Base-by-base conservation (phyloP, 2,888 invertebrate genomes). In the Nomada lathburiana region DNA sequence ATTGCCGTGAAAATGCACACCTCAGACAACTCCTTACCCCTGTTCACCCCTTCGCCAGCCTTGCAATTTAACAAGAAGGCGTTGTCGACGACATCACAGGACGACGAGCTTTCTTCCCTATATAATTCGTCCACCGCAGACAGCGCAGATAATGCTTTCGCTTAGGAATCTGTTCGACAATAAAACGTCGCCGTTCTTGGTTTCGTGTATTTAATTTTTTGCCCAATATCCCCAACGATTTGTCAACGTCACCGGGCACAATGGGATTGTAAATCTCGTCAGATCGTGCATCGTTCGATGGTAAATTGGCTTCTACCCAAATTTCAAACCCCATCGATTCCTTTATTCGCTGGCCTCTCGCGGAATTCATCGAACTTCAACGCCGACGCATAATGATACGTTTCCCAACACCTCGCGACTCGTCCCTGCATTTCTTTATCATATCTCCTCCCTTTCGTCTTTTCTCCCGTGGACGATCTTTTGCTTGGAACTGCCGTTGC, bases 1-100 rank as follows among this genome's bases (percentile, higher is more conserved):
- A 89, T 88, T 88, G 86, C 85, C 81, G 83, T 78, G 86, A 88
- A 88, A 88, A 88, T 83, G 84, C 77, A 63, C 80, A 67, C 80
- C 77, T 68, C n/a, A 55, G 79, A 70, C 76, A 83, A 60, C 82
- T 59, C 63, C n/a, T 7, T 68, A 52, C 36, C 60, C 13, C 16
- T 42, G 29, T 23, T 3, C 26, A 7, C 20, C 26, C 69, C 29
- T 11, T 73, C 63, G 57, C 73, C 64, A 29, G 16, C 44, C 63
- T 71, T 73, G 62, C 72, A 60, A 72, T 72, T 72, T 82, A 50
- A 62, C n/a, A 26, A 29, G 65, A 67, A 68, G 42, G 47, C 60
- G 59, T 72, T 59, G 47, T 42, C 47, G n/a, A 2, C 65, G 50
- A 72, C 60, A 59, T 55, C 59, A 13, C 16, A 23, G 20, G 23